Conservation (phyloP, 2,797 vertebrate genomes). For the Miichthys miiuy region DNA sequence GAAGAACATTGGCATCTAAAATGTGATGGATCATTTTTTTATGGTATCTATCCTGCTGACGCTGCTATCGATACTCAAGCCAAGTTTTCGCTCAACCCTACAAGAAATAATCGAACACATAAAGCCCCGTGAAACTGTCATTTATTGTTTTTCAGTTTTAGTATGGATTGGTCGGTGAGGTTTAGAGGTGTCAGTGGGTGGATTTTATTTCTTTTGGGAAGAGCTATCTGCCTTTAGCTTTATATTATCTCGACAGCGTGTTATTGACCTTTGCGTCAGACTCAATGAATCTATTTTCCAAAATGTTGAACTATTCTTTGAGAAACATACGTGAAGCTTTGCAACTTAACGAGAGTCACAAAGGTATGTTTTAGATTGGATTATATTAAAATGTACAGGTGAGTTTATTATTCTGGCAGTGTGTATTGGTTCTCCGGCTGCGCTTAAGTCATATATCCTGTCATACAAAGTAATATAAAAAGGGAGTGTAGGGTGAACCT, state of each 20-base stretch:
- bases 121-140: not conserved
- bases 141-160: not conserved
- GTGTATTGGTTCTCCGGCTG: not conserved
- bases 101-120: not conserved
- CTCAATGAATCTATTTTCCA: not conserved
- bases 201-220: not conserved
- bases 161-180: not conserved
- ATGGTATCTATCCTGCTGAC: no score
- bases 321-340: not conserved
- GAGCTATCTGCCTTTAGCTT: not conserved
- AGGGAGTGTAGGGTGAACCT: slow-evolving; percentile 54
- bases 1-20: no score
- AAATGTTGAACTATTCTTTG: slow-evolving; percentile 1
- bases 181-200: not conserved
- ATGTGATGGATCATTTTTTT: no score
- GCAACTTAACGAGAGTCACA: not conserved
- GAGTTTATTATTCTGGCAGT: slow-evolving; percentile 30
- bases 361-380: not conserved
- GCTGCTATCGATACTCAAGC: no score
- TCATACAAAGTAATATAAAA: slow-evolving; percentile 39
- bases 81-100: no score
- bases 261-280: not conserved
- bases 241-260: not conserved
- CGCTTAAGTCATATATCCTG: slow-evolving; percentile 15
- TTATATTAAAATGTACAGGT: not conserved